phyloP scores from a whole-genome alignment of 1,140 invertebrate species.

The Gonatopus flavifemur region DNA sequence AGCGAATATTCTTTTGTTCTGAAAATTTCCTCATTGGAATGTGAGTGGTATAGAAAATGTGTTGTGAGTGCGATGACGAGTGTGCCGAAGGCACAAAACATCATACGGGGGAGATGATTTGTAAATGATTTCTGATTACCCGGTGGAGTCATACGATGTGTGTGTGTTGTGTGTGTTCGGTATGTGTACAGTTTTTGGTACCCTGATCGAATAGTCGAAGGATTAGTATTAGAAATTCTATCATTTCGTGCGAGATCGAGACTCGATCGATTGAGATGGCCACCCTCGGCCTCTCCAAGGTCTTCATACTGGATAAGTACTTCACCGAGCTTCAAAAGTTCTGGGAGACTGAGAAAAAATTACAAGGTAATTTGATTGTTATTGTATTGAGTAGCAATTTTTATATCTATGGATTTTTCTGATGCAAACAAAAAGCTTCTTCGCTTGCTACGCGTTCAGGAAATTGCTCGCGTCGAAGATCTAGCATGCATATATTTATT shows the following conservation, averaged over 20 bases:
- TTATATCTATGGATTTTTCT: too few species aligned
- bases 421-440: neutral
- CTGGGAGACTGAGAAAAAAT: constrained; percentile 94
- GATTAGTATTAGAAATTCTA: too few species aligned
- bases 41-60: constrained; percentile 48
- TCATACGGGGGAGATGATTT: constrained; percentile 8
- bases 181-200: too few species aligned
- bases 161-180: too few species aligned
- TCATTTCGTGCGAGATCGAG: constrained; percentile 35
- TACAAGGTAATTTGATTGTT: constrained; percentile 94
- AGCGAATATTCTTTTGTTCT: too few species aligned
- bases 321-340: constrained; percentile 95
- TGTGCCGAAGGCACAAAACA: constrained; percentile 34
- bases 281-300: constrained; percentile 90
- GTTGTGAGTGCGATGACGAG: constrained; percentile 48
- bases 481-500: too few species aligned
- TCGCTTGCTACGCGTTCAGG: too few species aligned
- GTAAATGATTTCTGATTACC: constrained; percentile 1
- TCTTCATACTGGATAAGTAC: constrained; percentile 96
- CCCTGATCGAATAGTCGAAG: too few species aligned
- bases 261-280: constrained; percentile 65
- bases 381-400: too few species aligned
- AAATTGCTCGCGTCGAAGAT: too few species aligned
- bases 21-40: constrained; percentile 16
- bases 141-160: too few species aligned